phyloP scores from a whole-genome alignment of 2,113 vertebrate genomes.

The Notothenia coriiceps region DNA sequence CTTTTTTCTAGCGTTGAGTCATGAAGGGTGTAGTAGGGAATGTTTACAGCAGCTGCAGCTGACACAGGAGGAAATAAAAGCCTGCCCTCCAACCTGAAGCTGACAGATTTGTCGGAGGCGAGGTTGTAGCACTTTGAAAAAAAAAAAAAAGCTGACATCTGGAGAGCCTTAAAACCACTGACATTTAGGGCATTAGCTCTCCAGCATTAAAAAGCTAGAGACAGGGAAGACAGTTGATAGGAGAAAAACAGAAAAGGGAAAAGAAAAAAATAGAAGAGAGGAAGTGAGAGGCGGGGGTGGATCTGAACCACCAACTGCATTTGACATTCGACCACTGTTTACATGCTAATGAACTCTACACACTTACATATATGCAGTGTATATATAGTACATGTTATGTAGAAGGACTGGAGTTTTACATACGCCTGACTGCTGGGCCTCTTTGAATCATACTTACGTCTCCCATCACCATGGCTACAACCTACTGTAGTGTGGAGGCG shows the following conservation, averaged over 20 bases:
- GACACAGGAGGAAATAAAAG: slow-evolving; percentile 4
- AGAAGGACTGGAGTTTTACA: slow-evolving; percentile 71
- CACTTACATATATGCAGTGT: not conserved
- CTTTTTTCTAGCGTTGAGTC: slow-evolving; percentile 19
- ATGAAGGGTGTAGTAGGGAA: not conserved
- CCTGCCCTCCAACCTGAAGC: slow-evolving; percentile 35
- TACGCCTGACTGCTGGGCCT: slow-evolving; percentile 75
- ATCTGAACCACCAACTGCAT: slow-evolving; percentile 20
- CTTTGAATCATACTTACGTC: slow-evolving; percentile 77
- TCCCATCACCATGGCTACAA: slow-evolving; percentile 81
- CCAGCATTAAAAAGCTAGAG: slow-evolving; percentile 44
- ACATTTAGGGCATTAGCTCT: slow-evolving; percentile 66
- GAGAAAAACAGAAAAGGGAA: not conserved
- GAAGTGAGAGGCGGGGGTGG: slow-evolving; percentile 9
- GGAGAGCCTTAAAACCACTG: slow-evolving; percentile 70
- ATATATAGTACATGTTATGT: slow-evolving; percentile 12
- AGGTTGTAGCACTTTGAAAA: slow-evolving; percentile 23
- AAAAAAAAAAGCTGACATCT: slow-evolving; percentile 47
- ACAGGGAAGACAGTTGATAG: slow-evolving; percentile 36
- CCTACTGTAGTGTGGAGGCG: slow-evolving; percentile 78
- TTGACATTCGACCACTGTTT: slow-evolving; percentile 63
- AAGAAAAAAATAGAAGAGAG: not conserved
- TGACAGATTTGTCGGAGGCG: slow-evolving; percentile 52
- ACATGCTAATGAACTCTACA: slow-evolving; percentile 42
- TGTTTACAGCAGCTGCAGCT: slow-evolving; percentile 14